These are phyloP conservation scores for Thunnus albacares DNA, from an alignment of 2,797 vertebrate species.

Conservation along the genomic window DNA sequence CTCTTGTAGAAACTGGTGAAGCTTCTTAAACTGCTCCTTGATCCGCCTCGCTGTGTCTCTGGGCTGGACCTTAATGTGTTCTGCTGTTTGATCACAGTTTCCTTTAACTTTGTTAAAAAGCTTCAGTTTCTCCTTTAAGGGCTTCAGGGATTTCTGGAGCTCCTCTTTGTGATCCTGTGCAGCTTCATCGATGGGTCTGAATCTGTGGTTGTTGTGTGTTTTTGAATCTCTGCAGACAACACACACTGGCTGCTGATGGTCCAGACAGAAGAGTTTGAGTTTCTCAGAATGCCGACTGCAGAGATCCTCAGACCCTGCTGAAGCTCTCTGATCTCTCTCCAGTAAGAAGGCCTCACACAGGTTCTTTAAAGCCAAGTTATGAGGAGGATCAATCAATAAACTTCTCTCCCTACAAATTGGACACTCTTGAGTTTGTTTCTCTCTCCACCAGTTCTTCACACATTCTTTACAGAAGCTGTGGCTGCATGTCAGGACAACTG, in stretches of 20 bases:
- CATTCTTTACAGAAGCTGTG: slow-evolving; percentile 49
- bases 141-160: not conserved
- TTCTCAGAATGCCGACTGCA: slow-evolving; percentile 31
- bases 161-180: slow-evolving; percentile 9
- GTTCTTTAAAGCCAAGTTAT: slow-evolving; percentile 22
- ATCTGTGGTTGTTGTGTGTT: slow-evolving; percentile 4
- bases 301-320: not conserved
- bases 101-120: not conserved
- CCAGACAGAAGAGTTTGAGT: slow-evolving; percentile 39
- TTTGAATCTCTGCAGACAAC: slow-evolving; percentile 30
- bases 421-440: not conserved
- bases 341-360: slow-evolving; percentile 21
- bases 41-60: slow-evolving; percentile 6
- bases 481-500: slow-evolving; percentile 22
- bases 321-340: not conserved
- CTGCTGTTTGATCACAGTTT: slow-evolving; percentile 8
- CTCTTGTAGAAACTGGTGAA: slow-evolving; percentile 28
- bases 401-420: fast-evolving
- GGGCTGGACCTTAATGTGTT: slow-evolving; percentile 23
- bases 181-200: slow-evolving; percentile 42
- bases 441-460: slow-evolving; percentile 21
- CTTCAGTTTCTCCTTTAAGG: not conserved
- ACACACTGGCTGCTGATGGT: slow-evolving; percentile 35
- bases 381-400: not conserved
- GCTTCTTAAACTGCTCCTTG: slow-evolving; percentile 33